phyloP scores from a whole-genome alignment of 1,140 invertebrate genomes.

The Euura lappo region DNA sequence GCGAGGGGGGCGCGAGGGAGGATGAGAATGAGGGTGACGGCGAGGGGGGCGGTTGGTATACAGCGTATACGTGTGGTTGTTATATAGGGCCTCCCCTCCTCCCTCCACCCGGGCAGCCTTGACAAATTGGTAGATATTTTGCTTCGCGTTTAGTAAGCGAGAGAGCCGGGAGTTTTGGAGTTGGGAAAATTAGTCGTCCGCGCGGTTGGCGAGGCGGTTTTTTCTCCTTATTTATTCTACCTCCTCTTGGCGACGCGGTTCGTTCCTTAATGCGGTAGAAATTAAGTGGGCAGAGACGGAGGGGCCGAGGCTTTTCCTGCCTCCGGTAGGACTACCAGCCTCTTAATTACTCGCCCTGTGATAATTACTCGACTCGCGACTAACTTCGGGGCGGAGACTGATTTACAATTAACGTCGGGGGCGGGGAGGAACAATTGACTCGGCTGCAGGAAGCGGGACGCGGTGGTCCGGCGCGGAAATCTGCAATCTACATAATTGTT shows the following conservation, averaged over 20 bases:
- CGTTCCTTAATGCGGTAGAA: neutral
- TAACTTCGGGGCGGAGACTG: too few relatives aligned
- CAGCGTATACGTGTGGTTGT: too few relatives aligned
- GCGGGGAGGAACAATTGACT: too few relatives aligned
- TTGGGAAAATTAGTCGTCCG: neutral
- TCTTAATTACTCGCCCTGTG: too few relatives aligned
- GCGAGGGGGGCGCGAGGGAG: neutral
- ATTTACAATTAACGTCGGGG: too few relatives aligned
- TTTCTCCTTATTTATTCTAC: neutral
- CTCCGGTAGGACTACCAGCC: neutral
- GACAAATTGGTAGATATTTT: constrained; percentile 7
- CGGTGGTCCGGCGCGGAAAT: too few relatives aligned
- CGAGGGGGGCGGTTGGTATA: neutral
- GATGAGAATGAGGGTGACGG: neutral
- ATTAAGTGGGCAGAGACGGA: neutral
- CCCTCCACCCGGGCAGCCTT: neutral
- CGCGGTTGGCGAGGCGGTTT: neutral
- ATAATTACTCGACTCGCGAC: too few relatives aligned
- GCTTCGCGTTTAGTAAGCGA: neutral
- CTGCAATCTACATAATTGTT: too few relatives aligned
- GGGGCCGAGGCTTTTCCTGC: neutral
- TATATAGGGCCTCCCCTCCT: too few relatives aligned
- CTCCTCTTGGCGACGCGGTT: neutral
- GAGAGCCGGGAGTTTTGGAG: neutral
- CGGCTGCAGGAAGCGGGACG: too few relatives aligned